Conservation (phyloP, 2,797 vertebrate species). For the Pangasius djambal region DNA sequence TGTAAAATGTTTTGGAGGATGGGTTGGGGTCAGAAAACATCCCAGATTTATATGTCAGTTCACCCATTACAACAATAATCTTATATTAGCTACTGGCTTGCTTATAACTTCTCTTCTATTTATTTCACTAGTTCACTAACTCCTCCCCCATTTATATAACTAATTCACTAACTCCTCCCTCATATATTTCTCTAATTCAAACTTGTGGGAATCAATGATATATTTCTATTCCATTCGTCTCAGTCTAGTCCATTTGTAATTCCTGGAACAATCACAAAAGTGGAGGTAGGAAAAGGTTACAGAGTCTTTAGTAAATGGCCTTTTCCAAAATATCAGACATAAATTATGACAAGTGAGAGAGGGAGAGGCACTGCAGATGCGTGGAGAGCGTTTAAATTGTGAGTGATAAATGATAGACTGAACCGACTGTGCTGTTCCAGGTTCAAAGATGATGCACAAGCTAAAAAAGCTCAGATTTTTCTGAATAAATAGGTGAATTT, state of each 20-base stretch:
- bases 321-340: slow-evolving; percentile 45
- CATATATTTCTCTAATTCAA: not conserved
- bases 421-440: slow-evolving; percentile 8
- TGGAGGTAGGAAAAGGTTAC: slow-evolving; percentile 18
- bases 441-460: slow-evolving; percentile 18
- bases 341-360: slow-evolving; percentile 41
- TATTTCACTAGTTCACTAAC: not conserved
- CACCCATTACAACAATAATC: not conserved
- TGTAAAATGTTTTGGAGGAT: no score
- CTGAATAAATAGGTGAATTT: slow-evolving; percentile 20
- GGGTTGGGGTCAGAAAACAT: not conserved
- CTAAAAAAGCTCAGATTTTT: slow-evolving; percentile 16
- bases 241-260: slow-evolving; percentile 1
- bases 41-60: not conserved
- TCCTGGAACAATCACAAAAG: slow-evolving; percentile 19
- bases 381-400: slow-evolving; percentile 36
- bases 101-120: not conserved
- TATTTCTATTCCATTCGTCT: slow-evolving; percentile 1
- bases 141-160: not conserved
- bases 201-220: not conserved
- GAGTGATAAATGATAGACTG: slow-evolving; percentile 39
- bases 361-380: not conserved
- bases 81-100: not conserved
- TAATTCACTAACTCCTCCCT: not conserved
- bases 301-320: slow-evolving; percentile 25